Base-by-base conservation (phyloP, 2,888 invertebrate species). In the Cabera pusaria region DNA sequence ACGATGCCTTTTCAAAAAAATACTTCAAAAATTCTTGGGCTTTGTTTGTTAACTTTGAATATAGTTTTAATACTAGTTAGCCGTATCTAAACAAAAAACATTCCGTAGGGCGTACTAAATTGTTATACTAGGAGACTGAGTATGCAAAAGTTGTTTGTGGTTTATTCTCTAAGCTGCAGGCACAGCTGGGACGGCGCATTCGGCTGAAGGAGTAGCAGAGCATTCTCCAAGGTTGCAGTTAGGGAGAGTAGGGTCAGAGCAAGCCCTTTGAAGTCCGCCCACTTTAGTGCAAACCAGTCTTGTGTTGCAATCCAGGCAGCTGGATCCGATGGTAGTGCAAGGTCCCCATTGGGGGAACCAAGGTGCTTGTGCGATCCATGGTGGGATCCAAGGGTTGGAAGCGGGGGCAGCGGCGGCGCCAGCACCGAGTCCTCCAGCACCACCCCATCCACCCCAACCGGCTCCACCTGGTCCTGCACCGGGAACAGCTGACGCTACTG, bases 221-320 rank as follows among this genome's bases (percentile, higher is more conserved):
- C 88, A 88, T 37, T 70, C 69, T n/a, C 88, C 88, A 5, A 79
- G 65, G 59, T 85, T 86, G 65, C 88, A 88, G 59, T 80, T 71
- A 0, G 88, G 88, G 7, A 77, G 49, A 1, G 76, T 65, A 0
- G 87, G 86, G 54, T 87, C 88, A 1, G 62, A 52, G 55, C 88
- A 88, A 4, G 76, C 50, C 5, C 64, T 68, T 32, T 75, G 64
- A 0, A 87, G 47, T 1, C 76, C 81, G 2, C 88, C 86, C 9
- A 85, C 44, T 48, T 83, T 83, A 0, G 85, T 86, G 64, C 88
- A 87, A 5, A 83, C 68, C 1, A 71, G 23, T 43, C 65, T 85
- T 0, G 85, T 87, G 6, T 49, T 72, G 45, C 87, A 87, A 50
- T 87, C 81, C 0, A 64, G 1, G 50, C 87, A 87, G 4, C 69